A percentile compares a stretch with the other conserved stretches of the same genome.
Conservation (phyloP, 2,797 vertebrate genomes). For the Ispidina picta region DNA sequence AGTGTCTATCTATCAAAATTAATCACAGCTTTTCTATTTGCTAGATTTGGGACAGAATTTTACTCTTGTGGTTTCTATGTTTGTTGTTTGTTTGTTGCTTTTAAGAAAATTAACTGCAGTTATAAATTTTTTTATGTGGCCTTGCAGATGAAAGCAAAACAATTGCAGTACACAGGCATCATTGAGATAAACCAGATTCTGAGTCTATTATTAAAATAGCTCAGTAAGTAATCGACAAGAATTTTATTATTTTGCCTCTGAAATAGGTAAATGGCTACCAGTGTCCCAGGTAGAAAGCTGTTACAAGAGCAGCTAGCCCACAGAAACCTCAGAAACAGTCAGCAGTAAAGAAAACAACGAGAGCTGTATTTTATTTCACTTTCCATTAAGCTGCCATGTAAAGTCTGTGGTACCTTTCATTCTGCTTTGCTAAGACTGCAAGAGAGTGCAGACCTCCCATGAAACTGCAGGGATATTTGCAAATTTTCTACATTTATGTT, state of each 20-base stretch:
- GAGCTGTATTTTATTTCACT: not conserved
- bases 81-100: not conserved
- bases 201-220: not conserved
- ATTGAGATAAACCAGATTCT: not conserved
- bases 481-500: not conserved
- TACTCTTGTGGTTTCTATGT: not conserved
- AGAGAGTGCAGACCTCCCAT: not conserved
- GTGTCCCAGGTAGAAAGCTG: not conserved
- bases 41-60: not conserved
- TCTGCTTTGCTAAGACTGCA: not conserved
- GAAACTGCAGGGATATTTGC: not conserved
- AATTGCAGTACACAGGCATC: not conserved
- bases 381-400: accelerated
- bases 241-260: not conserved
- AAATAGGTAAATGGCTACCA: not conserved
- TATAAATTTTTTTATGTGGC: not conserved
- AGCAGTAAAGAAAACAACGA: not conserved
- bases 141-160: not conserved
- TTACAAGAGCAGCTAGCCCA: not conserved
- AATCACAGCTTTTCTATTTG: not conserved
- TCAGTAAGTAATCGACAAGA: not conserved
- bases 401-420: not conserved
- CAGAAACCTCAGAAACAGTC: not conserved
- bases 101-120: not conserved
- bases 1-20: not conserved